These are phyloP conservation scores for Ferdinandea cuprea DNA, from an alignment of 2,888 invertebrate species.

Conservation along the genomic window DNA sequence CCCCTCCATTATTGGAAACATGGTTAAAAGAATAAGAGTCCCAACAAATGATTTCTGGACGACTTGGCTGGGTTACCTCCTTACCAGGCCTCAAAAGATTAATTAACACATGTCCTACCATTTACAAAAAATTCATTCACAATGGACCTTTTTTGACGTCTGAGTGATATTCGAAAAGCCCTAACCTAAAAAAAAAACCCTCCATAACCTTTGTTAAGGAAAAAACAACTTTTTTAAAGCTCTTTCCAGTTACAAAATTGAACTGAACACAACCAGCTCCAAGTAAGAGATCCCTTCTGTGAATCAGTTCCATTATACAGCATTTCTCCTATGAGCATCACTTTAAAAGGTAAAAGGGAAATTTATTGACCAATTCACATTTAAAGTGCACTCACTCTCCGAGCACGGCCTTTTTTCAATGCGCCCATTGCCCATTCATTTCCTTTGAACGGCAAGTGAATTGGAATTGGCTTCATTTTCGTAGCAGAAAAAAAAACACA, in stretches of 20 bases:
- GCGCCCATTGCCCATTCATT: constrained; percentile 29
- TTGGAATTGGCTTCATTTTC: constrained; percentile 39
- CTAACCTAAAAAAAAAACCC: too few relatives aligned
- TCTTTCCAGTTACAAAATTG: neutral
- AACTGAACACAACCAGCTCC: neutral
- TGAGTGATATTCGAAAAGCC: too few relatives aligned
- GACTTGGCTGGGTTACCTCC: too few relatives aligned
- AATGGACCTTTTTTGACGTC: too few relatives aligned
- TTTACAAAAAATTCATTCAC: too few relatives aligned
- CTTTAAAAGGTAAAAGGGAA: constrained; percentile 13
- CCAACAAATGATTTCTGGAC: too few relatives aligned
- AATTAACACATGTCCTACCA: too few relatives aligned
- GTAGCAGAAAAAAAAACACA: neutral
- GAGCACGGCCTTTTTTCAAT: neutral
- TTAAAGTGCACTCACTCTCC: constrained; percentile 15
- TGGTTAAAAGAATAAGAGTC: too few relatives aligned
- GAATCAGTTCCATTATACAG: constrained; percentile 4
- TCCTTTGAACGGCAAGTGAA: constrained; percentile 39
- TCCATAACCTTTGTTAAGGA: too few relatives aligned
- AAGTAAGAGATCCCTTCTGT: neutral
- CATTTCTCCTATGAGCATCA: neutral
- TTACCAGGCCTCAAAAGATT: too few relatives aligned
- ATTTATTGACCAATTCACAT: constrained; percentile 45
- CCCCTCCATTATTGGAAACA: too few relatives aligned
- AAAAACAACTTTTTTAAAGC: too few relatives aligned